Base-by-base conservation (phyloP, 23 tunicate species). In the Halocynthia aurantium region DNA sequence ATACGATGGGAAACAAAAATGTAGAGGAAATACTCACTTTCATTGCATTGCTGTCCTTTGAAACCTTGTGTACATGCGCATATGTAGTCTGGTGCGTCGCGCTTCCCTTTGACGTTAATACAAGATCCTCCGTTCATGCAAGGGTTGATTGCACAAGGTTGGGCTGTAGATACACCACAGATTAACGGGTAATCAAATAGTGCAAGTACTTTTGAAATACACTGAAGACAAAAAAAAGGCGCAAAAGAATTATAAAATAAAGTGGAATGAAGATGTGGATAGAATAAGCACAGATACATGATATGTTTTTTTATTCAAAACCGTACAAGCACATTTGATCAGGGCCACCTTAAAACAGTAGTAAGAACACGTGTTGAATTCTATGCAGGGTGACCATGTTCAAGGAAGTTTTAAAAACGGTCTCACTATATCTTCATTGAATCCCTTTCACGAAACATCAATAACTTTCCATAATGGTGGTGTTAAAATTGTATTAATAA, bases 51-150 rank as follows among this genome's bases (percentile, higher is more conserved):
- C 50, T 52, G 61, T 52, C 89, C 89, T 21, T 22, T 52, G 53
- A 69, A 79, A 22, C 89, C 89, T 7, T 71, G 21, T 10, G 80
- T 65, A 78, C 89, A 85, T 5, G 58, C 31, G 52, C 89, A 85
- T 31, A 79, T 60, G 65, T 85, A 74, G 56, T 54, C 78, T 10
- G 70, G 70, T 8, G 31, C 10, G 0, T 31, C 51, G 53, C 62
- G 52, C 12, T 52, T 70, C 44, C 71, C 52, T 69, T 53, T 66
- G 51, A 74, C 72, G 13, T 54, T 52, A n/a, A 51, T 62, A 52
- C 89, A 85, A 0, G 83, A 78, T 0, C 89, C 89, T 10, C 83
- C 83, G 31, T 85, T 77, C 20, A 22, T 79, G 71, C 89, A 85
- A 40, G 89, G 84, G 12, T 62, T 70, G 11, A 62, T 51, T 13